Conservation (phyloP, 2,888 invertebrate species). For the Diarsia rubi region DNA sequence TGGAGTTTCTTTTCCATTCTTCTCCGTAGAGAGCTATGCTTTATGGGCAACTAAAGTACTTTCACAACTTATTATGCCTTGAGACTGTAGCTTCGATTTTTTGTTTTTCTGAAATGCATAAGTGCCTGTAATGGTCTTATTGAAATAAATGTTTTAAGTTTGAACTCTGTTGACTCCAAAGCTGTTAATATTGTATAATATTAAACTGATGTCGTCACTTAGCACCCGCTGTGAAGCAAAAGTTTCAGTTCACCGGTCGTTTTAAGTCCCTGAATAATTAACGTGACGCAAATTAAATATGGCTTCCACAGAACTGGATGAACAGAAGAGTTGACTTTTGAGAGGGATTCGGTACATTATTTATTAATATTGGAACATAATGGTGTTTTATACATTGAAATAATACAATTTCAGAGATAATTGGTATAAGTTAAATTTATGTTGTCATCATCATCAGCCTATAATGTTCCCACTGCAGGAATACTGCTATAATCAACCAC, state of each 20-base stretch:
- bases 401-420: neutral
- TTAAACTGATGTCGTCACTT: slow-evolving; percentile 35
- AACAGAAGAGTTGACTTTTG: slow-evolving; percentile 10
- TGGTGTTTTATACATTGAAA: neutral
- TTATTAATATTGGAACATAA: neutral
- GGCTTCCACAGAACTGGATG: slow-evolving; percentile 4
- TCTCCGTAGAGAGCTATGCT: too few relatives aligned
- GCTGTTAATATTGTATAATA: slow-evolving; percentile 20
- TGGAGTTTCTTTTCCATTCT: too few relatives aligned
- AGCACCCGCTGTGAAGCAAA: slow-evolving; percentile 26
- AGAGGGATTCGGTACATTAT: neutral
- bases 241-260: slow-evolving; percentile 30
- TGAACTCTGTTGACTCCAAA: neutral
- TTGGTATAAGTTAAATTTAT: too few relatives aligned
- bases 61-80: too few relatives aligned
- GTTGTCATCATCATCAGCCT: too few relatives aligned
- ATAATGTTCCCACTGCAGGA: too few relatives aligned
- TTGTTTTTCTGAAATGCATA: too few relatives aligned
- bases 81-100: too few relatives aligned
- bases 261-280: slow-evolving; percentile 43
- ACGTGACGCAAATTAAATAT: slow-evolving; percentile 47
- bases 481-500: too few relatives aligned
- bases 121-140: too few relatives aligned
- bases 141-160: too few relatives aligned
- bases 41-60: too few relatives aligned